Evolutionary conservation across 2,113 vertebrate genomes (phyloP), one percentile per base, ranked within the genome.

Genomic region (Indicator maculatus): DNA sequence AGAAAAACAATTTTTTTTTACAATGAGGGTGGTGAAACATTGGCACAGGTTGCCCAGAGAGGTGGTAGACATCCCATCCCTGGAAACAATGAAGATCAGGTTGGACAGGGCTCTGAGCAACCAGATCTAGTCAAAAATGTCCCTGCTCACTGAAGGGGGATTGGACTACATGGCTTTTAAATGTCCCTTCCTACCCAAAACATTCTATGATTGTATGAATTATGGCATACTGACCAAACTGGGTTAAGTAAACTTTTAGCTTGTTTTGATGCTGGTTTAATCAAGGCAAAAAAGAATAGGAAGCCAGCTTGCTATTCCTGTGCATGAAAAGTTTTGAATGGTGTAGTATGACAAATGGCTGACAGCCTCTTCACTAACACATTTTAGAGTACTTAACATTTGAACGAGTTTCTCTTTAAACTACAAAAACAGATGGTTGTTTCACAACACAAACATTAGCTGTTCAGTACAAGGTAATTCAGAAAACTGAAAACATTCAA

Each of bases 401-500:
- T 90, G 69, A 96, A 91, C 4, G 5, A 94, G 88, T 93, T 78
- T 61, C 72, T 94, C 64, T 85, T 92, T 92, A 91, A 92, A 82
- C 20, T 90, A 92, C 21, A 93, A 95, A 96, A 94, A 83, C 80
- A 93, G 77, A 93, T 96, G 94, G 94, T 33, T 87, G 63, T 80
- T 94, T 83, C 79, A 88, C 76, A 95, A 88, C 78, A 91, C 61
- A 96, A 95, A 95, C 65, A 95, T 90, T 71, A 95, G 65, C 73
- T 96, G 52, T 92, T 95, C 92, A 81, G 66, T 82, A 88, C 45
- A 95, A 95, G 94, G 72, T 97, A 95, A 96, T 94, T 96, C 92
- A 81, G 45, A 93, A 96, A 92, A 89, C 6, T 71, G 23, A 64
- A 94, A 95, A 52, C 61, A 45, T 90, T 96, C 41, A 95, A 83